Evolutionary conservation across 1,140 invertebrate genomes (phyloP).

Genomic region (Drosophila yakuba): DNA sequence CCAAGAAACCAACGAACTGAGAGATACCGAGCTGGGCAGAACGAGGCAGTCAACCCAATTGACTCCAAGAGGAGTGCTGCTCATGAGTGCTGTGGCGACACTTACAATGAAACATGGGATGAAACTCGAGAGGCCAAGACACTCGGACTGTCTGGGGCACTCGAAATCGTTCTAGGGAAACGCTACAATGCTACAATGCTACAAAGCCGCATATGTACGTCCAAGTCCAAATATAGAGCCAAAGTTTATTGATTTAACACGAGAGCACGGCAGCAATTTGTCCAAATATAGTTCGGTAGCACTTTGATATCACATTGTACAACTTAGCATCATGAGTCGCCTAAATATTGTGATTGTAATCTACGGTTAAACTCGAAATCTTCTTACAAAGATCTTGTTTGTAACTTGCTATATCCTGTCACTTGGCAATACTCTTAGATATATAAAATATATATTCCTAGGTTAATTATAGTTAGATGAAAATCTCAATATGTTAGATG

Average conservation of each 20-base stretch:
- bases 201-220: too few relatives aligned
- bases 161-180: conserved; percentile 32
- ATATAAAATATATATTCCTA: too few relatives aligned
- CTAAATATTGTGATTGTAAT: background rate
- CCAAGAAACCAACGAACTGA: background rate
- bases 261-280: conserved; percentile 6
- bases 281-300: conserved; percentile 3
- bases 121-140: conserved; percentile 39
- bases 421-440: background rate
- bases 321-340: background rate
- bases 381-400: too few relatives aligned
- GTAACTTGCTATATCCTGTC: background rate
- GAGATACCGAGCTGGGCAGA: background rate
- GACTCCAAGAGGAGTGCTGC: conserved; percentile 30
- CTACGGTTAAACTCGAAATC: too few relatives aligned
- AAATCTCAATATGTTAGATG: too few relatives aligned
- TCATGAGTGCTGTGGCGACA: conserved; percentile 43
- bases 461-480: too few relatives aligned
- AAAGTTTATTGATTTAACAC: conserved; percentile 31
- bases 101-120: conserved; percentile 44
- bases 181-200: background rate
- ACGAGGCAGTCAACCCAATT: conserved; percentile 32
- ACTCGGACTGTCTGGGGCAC: conserved; percentile 24
- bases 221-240: conserved; percentile 33
- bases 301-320: background rate